A percentile compares a stretch with the other conserved stretches of the same genome.
These are phyloP conservation scores for Bombycilla garrulus DNA, from an alignment of 2,113 vertebrate genomes.

Conservation along the genomic window DNA sequence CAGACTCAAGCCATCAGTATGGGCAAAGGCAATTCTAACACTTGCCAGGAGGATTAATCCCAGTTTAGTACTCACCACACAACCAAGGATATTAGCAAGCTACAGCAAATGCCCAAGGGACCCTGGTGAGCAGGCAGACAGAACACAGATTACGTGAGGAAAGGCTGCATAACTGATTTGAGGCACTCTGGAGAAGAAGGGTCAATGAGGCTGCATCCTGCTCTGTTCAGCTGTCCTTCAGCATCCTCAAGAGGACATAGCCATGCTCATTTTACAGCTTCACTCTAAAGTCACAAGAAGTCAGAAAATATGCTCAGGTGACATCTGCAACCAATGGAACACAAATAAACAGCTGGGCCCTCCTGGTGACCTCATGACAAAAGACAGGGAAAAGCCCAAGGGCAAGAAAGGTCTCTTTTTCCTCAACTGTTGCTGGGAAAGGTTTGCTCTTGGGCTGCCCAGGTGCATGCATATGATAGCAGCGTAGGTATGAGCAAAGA, in stretches of 20 bases:
- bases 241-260: not conserved
- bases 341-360: not conserved
- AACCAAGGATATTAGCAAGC: not conserved
- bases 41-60: not conserved
- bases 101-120: not conserved
- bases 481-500: not conserved
- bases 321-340: not conserved
- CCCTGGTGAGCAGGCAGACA: not conserved
- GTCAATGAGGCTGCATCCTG: not conserved
- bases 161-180: not conserved
- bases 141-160: accelerated
- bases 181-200: not conserved
- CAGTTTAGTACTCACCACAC: not conserved
- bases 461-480: not conserved
- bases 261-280: not conserved
- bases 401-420: not conserved
- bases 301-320: not conserved
- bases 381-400: not conserved
- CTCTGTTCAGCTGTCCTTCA: not conserved
- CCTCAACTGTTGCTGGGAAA: not conserved
- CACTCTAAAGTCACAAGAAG: not conserved
- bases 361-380: not conserved
- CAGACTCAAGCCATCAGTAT: not conserved
- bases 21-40: not conserved
- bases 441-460: not conserved